These are phyloP conservation scores for Lynx canadensis DNA, from an alignment of 2,113 vertebrate genomes.

Conservation along the genomic window DNA sequence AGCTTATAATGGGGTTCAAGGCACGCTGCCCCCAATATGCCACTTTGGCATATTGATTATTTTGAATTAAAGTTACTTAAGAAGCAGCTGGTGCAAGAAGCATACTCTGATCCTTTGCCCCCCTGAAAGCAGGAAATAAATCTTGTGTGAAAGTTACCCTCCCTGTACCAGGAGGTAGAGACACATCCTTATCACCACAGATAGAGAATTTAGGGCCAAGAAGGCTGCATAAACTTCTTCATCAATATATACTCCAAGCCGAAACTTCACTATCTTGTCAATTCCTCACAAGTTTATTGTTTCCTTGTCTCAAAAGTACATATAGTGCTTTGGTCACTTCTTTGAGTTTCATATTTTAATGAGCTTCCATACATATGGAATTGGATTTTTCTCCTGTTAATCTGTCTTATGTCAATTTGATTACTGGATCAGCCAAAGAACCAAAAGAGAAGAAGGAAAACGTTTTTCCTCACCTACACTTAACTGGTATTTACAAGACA, in stretches of 20 bases:
- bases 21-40: neutral
- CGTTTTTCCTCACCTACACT: neutral
- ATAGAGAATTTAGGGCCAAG: neutral
- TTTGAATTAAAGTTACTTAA: neutral
- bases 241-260: neutral
- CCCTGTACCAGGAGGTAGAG: neutral
- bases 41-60: neutral
- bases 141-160: neutral
- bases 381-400: neutral
- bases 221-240: neutral
- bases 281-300: neutral
- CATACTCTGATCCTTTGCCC: neutral
- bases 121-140: neutral
- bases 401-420: neutral
- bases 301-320: neutral
- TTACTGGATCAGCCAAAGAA: neutral
- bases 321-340: neutral
- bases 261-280: neutral
- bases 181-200: neutral
- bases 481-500: constrained; percentile 14
- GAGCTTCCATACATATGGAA: neutral
- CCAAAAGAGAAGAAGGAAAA: neutral
- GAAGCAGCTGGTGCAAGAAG: neutral
- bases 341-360: neutral
- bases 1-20: neutral